Base-by-base conservation (phyloP, 2,113 vertebrate species). In the Pagrus major region DNA sequence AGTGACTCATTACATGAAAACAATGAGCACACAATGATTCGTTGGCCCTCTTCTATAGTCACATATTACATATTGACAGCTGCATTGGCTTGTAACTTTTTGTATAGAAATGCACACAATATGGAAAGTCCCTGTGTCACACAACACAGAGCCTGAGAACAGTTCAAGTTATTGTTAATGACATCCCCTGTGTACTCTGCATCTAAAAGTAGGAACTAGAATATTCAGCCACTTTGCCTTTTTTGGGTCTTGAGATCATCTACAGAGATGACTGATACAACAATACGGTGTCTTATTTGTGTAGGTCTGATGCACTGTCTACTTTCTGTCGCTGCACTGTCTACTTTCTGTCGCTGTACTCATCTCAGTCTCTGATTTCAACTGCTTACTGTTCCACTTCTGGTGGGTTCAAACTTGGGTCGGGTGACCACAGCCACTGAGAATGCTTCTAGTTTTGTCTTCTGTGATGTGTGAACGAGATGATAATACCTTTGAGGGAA, bases 101-200 rank as follows among this genome's bases (percentile, higher is more conserved):
- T 35, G 47, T 35, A 10, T 27, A 72, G 37, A 80, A 66, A 78
- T 39, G 47, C 68, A 41, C n/a, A 56, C 46, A 68, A 73, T 4
- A 72, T 67, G 83, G 89, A 84, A 92, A 91, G 71, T 86, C 85
- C 83, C 25, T 9, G 27, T 88, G 54, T 71, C 39, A 78, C 23
- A 60, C 66, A 67, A 65, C 41, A 72, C 54, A 68, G 72, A 81
- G 64, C 82, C 72, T 90, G 85, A 90, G 81, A 92, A 88, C 81
- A 74, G 61, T 69, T 63, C 10, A 67, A 42, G 64, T 83, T 64
- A 71, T 47, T 77, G 78, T 44, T 84, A 81, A 83, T 88, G 81
- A 82, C 74, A 83, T 92, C 88, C 87, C 83, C 55, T 54, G 76
- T 84, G 86, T 73, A 89, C 86, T 80, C 42, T 64, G 69, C 2